A percentile compares a stretch with the other conserved stretches of the same genome.
These are phyloP conservation scores for Anticlea derivata DNA, from an alignment of 2,888 invertebrate genomes.

Conservation along the genomic window DNA sequence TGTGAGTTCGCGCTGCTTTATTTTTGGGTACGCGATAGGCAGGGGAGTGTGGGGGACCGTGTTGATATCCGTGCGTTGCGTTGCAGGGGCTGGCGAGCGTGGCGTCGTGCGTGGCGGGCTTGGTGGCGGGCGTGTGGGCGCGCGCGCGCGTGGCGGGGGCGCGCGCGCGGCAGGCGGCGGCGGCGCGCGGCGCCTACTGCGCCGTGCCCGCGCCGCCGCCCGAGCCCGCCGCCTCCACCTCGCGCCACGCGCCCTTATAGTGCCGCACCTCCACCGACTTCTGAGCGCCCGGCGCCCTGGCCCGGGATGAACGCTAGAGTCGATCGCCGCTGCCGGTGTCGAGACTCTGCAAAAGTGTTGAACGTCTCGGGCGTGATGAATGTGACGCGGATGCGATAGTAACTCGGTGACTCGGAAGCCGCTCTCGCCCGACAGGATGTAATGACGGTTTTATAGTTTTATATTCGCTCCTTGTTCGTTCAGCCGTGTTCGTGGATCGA, in stretches of 20 bases:
- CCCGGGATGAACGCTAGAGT: no score
- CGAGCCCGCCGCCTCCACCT: constrained; percentile 46
- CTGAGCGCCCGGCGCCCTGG: constrained; percentile 26
- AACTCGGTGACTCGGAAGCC: not conserved
- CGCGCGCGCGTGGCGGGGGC: constrained; percentile 41
- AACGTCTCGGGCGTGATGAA: no score
- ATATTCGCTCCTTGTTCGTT: constrained; percentile 24
- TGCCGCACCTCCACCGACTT: constrained; percentile 57
- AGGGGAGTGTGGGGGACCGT: no score
- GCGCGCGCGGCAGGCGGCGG: constrained; percentile 22
- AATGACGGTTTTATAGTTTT: constrained; percentile 41
- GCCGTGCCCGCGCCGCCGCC: constrained; percentile 45
- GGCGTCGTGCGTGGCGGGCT: constrained; percentile 46
- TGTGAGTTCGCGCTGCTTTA: constrained; percentile 30
- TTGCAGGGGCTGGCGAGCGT: constrained; percentile 49
- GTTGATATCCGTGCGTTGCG: no score
- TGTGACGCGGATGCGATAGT: no score
- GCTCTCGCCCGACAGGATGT: not conserved
- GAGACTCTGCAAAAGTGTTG: not conserved
- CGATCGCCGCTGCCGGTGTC: no score
- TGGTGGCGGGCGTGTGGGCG: constrained; percentile 32
- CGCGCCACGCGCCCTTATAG: constrained; percentile 68
- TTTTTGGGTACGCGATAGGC: no score
- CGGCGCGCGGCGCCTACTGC: constrained; percentile 46
- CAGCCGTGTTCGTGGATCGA: constrained; percentile 1